Base-by-base conservation (phyloP, 2,797 vertebrate species). In the Eptatretus atami region DNA sequence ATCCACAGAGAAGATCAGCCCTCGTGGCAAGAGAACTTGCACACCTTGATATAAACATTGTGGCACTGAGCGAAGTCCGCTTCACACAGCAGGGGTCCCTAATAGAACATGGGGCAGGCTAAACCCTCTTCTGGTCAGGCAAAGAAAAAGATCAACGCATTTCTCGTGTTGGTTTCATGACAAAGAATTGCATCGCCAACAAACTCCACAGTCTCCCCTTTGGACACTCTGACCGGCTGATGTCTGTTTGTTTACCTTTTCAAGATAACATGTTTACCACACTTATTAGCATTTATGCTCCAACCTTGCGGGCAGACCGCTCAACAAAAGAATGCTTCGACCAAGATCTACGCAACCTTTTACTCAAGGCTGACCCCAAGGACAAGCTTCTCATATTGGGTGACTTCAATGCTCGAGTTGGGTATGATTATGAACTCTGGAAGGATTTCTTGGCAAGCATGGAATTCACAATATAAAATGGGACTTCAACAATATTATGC, bases 21-120 rank as follows among this genome's bases (percentile, higher is more conserved):
- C 54, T 57, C 54, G 54, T 57, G 54, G 19, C 54, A 57, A 57
- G 54, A 19, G 54, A 57, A 19, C 54, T 57, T 57, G 54, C 19
- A 19, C 14, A 57, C 14, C 54, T 57, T 57, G 54, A 57, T 19
- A 57, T 57, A 14, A 19, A 57, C 54, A 57, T 57, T 19, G 54
- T 19, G 19, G 54, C 55, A 60, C 54, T 14, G 14, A 57, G 54
- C 54, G 8, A 57, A 57, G 54, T 57, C 19, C 14, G 54, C 54
- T 57, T 57, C 54, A 6, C 54, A 57, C 6, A 57, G 54, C 54
- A 57, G 54, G 4, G 54, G 19, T 57, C 54, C 6, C 54, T 57
- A 19, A 57, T 19, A 14, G 54, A 57, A 19, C 54, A 57, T 19
- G 54, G 14, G 54, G 19, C 19, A 19, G 8, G 54, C 54, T 57